These are phyloP conservation scores for Nomada fabriciana DNA, from an alignment of 2,888 invertebrate species.

Conservation along the genomic window DNA sequence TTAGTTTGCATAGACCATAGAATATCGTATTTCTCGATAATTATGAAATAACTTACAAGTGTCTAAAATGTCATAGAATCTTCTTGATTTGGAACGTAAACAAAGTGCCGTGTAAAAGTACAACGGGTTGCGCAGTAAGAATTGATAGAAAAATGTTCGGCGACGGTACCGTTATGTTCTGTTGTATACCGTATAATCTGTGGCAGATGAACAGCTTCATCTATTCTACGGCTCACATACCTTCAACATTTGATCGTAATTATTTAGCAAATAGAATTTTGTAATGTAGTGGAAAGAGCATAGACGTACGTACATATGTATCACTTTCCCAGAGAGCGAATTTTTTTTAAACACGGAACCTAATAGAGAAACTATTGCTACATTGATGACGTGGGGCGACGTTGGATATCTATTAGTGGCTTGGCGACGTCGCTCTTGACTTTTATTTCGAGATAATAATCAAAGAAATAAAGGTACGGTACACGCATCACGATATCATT, in stretches of 20 bases:
- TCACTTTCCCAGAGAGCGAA: not conserved
- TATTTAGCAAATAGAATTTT: conserved; percentile 9
- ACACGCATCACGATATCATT: not conserved
- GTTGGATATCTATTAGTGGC: conserved; percentile 23
- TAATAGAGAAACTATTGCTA: conserved; percentile 19
- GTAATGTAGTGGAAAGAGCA: not conserved
- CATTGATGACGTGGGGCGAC: conserved; percentile 57
- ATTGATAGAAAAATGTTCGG: conserved; percentile 26
- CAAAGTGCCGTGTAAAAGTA: not conserved
- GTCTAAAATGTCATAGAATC: not conserved
- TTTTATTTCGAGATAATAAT: conserved; percentile 10
- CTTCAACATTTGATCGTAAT: not conserved
- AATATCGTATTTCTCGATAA: not conserved
- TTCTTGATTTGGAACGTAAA: conserved; percentile 1
- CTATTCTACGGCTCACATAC: not conserved
- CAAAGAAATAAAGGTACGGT: not conserved
- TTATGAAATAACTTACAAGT: not conserved
- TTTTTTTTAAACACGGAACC: not conserved
- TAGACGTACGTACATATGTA: not conserved
- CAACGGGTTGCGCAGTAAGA: conserved; percentile 49
- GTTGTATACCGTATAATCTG: conserved; percentile 48
- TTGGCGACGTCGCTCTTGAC: not conserved
- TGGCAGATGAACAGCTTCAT: conserved; percentile 14
- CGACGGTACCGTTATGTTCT: conserved; percentile 68
- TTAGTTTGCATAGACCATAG: not conserved